These are phyloP conservation scores for Monomorium pharaonis DNA, from an alignment of 1,140 invertebrate genomes.

Conservation along the genomic window DNA sequence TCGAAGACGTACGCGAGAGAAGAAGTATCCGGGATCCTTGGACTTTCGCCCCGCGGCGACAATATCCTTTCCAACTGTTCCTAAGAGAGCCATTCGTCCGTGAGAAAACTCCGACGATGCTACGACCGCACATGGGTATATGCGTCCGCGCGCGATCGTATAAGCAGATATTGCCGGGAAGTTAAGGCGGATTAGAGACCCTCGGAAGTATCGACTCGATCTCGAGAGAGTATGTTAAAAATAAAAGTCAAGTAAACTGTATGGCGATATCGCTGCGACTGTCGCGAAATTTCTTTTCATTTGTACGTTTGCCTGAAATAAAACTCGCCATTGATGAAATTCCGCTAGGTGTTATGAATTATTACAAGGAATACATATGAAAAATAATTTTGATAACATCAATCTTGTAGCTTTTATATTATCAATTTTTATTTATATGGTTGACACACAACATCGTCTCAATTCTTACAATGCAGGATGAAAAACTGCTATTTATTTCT, in stretches of 20 bases:
- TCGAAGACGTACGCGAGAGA: slow-evolving; percentile 30
- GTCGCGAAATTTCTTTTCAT: background rate
- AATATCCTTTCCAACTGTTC: slow-evolving; percentile 49
- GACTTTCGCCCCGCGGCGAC: slow-evolving; percentile 46
- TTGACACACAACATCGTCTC: background rate
- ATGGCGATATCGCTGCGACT: background rate
- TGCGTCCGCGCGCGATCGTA: background rate
- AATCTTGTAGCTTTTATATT: background rate
- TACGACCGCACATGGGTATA: background rate
- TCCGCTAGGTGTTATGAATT: background rate
- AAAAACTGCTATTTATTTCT: no score
- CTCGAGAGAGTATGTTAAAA: slow-evolving; percentile 5
- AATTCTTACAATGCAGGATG: no score
- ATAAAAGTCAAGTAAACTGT: slow-evolving; percentile 22
- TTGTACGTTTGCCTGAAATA: background rate
- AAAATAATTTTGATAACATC: background rate
- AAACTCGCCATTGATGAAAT: background rate
- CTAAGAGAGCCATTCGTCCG: slow-evolving; percentile 46
- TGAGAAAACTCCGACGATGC: slow-evolving; percentile 36
- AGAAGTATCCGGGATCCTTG: slow-evolving; percentile 23
- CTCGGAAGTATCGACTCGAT: slow-evolving; percentile 15
- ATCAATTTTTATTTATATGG: background rate
- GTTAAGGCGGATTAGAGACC: slow-evolving; percentile 26
- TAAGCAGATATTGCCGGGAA: slow-evolving; percentile 46
- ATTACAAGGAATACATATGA: background rate